Base-by-base conservation (phyloP, 2,113 vertebrate species). In the Megaceryle maxima region DNA sequence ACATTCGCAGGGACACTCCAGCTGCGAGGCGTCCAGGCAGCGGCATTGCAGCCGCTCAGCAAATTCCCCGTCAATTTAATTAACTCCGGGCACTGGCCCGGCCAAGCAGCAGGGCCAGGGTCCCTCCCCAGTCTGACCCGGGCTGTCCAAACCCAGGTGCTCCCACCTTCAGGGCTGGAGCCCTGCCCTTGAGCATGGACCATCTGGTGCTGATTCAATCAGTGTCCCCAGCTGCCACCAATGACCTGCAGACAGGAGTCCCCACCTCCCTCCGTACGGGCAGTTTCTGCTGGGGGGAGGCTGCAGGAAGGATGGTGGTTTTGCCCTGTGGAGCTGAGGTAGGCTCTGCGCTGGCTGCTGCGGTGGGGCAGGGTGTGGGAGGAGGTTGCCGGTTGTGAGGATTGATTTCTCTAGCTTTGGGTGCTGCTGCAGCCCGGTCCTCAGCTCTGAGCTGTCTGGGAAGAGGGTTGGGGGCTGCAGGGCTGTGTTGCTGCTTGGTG, bases 91-190 rank as follows among this genome's bases (percentile, higher is more conserved):
- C 5, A 15, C n/a, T 5, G 28, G 15, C n/a, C 20, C 2, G 59
- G 74, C 31, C 39, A 7, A 48, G 13, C 16, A 25, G 48, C 39
- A 18, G 28, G 8, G 1, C 18, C 66, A 35, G 29, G 26, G 13
- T 37, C n/a, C 26, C 14, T 14, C 24, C 22, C 33, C 0, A 0
- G n/a, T 72, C 31, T 0, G 0, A 5, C 24, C 17, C 0, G 0
- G 24, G 37, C 17, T 63, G 62, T 50, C n/a, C 4, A 26, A 13
- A 13, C 26, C 44, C 20, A 6, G 7, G 6, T 11, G 1, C 28
- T 56, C 20, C 35, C 14, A 21, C 16, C 14, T 26, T 29, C 69
- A 5, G 4, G 73, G 37, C 68, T 28, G 16, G 62, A 9, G 11
- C 33, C 13, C 1, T 5, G 9, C 17, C 21, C 2, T 3, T 3